These are phyloP conservation scores for Argyresthia albistria DNA, from an alignment of 2,888 invertebrate genomes.

Conservation along the genomic window DNA sequence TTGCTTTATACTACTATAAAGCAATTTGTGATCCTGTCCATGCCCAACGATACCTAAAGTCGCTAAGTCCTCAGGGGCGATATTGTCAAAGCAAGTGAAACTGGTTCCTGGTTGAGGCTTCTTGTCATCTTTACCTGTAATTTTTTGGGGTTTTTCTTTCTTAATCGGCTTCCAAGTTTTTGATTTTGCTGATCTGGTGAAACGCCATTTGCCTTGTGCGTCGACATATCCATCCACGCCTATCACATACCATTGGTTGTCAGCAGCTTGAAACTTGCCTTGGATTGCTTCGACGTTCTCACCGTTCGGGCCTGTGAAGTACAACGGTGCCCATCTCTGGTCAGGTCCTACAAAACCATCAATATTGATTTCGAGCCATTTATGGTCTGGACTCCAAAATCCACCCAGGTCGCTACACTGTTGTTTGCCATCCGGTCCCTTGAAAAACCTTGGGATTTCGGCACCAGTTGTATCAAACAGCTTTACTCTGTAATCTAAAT, in stretches of 20 bases:
- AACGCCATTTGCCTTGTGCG: conserved; percentile 38
- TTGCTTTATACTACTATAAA: no score
- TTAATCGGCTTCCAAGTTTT: no score
- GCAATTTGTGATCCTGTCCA: conserved; percentile 45
- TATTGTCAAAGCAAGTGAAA: conserved; percentile 57
- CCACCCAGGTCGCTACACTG: conserved; percentile 62
- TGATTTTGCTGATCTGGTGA: conserved; percentile 17
- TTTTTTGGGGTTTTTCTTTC: no score
- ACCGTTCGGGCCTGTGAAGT: conserved; percentile 44
- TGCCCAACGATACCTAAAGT: conserved; percentile 56
- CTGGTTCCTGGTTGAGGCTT: conserved; percentile 18
- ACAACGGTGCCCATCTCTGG: conserved; percentile 47
- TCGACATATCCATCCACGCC: conserved; percentile 57
- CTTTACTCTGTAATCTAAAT: conserved; percentile 53
- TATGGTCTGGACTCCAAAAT: conserved; percentile 48
- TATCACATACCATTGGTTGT: conserved; percentile 41
- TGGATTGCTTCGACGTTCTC: conserved; percentile 40
- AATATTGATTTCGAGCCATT: conserved; percentile 52
- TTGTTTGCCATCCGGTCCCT: conserved; percentile 51
- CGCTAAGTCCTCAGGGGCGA: conserved; percentile 35
- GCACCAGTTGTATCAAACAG: conserved; percentile 46
- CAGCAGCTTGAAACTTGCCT: conserved; percentile 45
- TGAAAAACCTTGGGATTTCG: conserved; percentile 52
- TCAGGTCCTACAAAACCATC: conserved; percentile 55
- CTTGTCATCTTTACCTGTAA: background rate